Base-by-base conservation (phyloP, 2,113 vertebrate species). In the Phaethon lepturus region DNA sequence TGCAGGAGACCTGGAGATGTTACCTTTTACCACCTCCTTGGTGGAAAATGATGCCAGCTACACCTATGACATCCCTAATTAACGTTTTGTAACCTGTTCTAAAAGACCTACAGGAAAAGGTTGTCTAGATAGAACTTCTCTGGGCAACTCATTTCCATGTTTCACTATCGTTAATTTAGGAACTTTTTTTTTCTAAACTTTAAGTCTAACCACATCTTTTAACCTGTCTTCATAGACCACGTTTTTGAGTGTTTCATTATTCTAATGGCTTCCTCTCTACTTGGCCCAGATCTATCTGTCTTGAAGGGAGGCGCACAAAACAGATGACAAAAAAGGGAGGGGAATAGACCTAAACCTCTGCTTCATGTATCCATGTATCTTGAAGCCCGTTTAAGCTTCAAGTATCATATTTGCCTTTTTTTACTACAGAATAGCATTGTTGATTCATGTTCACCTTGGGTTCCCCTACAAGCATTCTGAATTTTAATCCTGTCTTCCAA, bases 401-500 rank as follows among this genome's bases (percentile, higher is more conserved):
- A 31, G 10, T 31, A 23, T 38, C 8, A 6, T 9, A 8, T 17
- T 33, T 68, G 1, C 33, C 3, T 13, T 52, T 11, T 49, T 60
- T 31, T 50, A 29, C 6, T 74, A 6, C 18, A 75, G 14, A 82
- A 49, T 7, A 26, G 0, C 10, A 38, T 72, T 0, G 0, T n/a
- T 82, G 17, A 47, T 63, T 68, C 9, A 19, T 11, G 11, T 47
- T 44, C 25, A 47, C 44, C 24, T 72, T 76, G 13, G 25, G 19
- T 72, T 52, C 8, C 10, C 5, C 23, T 64, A 12, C 35, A 80
- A 60, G 6, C 13, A 40, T 38, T 69, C 33, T 72, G 44, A 75
- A 64, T 90, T 72, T 59, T 35, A 75, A 56, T 76, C 23, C 38
- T n/a, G 8, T 52, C 25, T 85, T 85, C 73, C 31, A 35, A 71